These are phyloP conservation scores for Tragelaphus scriptus DNA, from an alignment of 2,113 vertebrate genomes.

Conservation along the genomic window DNA sequence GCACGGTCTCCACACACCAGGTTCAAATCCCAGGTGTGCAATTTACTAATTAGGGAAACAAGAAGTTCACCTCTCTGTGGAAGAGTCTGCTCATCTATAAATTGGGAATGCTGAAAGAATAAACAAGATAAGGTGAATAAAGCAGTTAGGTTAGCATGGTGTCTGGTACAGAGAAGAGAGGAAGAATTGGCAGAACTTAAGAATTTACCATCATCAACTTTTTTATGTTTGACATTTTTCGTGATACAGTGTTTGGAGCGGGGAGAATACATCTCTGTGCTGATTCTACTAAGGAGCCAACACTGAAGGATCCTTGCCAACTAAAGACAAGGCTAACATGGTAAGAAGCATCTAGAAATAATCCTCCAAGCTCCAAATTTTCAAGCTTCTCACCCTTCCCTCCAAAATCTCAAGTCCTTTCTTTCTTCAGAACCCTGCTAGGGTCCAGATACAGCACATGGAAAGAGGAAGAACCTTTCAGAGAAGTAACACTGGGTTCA, in stretches of 20 bases:
- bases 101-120: not conserved
- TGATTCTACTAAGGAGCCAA: not conserved
- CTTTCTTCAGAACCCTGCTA: not conserved
- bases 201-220: not conserved
- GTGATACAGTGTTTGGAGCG: not conserved
- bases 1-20: not conserved
- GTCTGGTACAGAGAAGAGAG: not conserved
- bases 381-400: not conserved
- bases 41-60: not conserved
- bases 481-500: not conserved
- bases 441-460: not conserved
- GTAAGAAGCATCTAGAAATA: not conserved
- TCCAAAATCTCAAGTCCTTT: not conserved
- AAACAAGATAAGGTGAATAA: not conserved
- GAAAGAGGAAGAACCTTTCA: not conserved
- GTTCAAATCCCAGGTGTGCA: not conserved
- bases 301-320: not conserved
- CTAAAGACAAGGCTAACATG: not conserved
- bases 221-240: not conserved
- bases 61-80: not conserved
- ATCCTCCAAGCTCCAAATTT: not conserved
- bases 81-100: not conserved
- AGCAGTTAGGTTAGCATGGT: not conserved
- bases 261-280: not conserved
- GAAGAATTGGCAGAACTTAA: not conserved